Evolutionary conservation across 2,797 vertebrate genomes (phyloP).

Genomic region (Coccyzus lansbergi): DNA sequence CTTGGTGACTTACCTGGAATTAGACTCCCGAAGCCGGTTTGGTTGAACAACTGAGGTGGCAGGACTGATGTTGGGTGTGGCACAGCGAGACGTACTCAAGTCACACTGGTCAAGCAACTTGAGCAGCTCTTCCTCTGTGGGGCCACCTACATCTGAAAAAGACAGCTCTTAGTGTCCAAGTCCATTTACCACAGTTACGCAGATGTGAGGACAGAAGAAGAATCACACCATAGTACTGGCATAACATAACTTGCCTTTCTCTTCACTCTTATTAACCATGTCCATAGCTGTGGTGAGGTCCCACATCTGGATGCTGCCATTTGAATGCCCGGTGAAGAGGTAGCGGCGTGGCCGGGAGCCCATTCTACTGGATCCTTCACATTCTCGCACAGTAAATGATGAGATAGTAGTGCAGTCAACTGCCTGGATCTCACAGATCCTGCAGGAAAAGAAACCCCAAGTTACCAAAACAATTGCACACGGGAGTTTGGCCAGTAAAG

Average conservation of each 20-base stretch:
- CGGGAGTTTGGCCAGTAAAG: neutral
- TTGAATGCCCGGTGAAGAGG: conserved; percentile 94
- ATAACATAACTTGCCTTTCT: conserved; percentile 76
- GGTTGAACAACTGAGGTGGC: conserved; percentile 94
- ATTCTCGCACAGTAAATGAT: conserved; percentile 93
- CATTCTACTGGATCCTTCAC: conserved; percentile 97
- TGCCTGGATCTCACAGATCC: conserved; percentile 97
- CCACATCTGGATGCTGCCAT: conserved; percentile 99
- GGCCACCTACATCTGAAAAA: conserved; percentile 88
- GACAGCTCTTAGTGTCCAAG: neutral
- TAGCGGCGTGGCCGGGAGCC: conserved; percentile 94
- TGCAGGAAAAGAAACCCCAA: conserved; percentile 49
- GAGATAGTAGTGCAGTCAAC: conserved; percentile 96
- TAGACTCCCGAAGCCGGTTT: conserved; percentile 90
- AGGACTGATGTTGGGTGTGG: conserved; percentile 96
- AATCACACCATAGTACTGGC: neutral
- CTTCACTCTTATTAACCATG: conserved; percentile 90
- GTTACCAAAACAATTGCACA: neutral
- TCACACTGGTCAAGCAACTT: conserved; percentile 97
- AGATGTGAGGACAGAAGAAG: neutral
- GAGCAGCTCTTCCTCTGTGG: conserved; percentile 93
- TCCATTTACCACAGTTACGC: neutral
- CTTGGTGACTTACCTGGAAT: conserved; percentile 84
- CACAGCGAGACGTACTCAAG: conserved; percentile 94
- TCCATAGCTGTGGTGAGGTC: conserved; percentile 98